A percentile compares a stretch with the other conserved stretches of the same genome.
phyloP scores from a whole-genome alignment of 1,140 invertebrate species.

The Brachionus paranguensis region DNA sequence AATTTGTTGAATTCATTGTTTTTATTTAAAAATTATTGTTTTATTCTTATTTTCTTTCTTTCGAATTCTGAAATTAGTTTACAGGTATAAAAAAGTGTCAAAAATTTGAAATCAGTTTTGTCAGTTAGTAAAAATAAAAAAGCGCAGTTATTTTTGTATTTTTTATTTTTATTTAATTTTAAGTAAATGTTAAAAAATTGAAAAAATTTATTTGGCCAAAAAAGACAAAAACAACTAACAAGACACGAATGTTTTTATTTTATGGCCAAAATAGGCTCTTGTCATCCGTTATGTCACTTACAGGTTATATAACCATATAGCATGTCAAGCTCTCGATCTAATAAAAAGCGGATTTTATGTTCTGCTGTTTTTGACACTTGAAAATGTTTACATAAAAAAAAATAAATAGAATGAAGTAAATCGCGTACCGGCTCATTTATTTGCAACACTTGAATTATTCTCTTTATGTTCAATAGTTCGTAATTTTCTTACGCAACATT shows the following conservation, averaged over 20 bases:
- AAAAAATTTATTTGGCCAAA: too few species aligned
- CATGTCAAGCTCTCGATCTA: not conserved
- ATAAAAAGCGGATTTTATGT: not conserved
- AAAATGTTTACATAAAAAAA: not conserved
- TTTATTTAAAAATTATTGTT: too few species aligned
- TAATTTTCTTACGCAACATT: conserved; percentile 1
- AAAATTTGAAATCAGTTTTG: too few species aligned
- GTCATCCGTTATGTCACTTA: not conserved
- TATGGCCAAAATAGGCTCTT: not conserved
- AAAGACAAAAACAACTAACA: too few species aligned
- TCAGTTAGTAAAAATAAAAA: too few species aligned
- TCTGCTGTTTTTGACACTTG: not conserved
- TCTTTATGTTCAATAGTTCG: not conserved
- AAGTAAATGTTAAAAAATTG: too few species aligned
- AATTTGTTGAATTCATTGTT: too few species aligned
- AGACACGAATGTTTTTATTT: not conserved
- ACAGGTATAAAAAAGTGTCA: too few species aligned
- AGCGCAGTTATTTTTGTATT: too few species aligned
- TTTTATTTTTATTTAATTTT: too few species aligned
- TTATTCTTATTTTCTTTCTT: too few species aligned
- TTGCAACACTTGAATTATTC: conserved; percentile 34
- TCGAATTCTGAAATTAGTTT: too few species aligned
- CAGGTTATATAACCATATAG: not conserved
- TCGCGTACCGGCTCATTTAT: conserved; percentile 24
- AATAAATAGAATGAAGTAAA: not conserved